These are phyloP conservation scores for Ctenochaetus hawaiiensis DNA, from an alignment of 2,797 vertebrate genomes.

Conservation along the genomic window DNA sequence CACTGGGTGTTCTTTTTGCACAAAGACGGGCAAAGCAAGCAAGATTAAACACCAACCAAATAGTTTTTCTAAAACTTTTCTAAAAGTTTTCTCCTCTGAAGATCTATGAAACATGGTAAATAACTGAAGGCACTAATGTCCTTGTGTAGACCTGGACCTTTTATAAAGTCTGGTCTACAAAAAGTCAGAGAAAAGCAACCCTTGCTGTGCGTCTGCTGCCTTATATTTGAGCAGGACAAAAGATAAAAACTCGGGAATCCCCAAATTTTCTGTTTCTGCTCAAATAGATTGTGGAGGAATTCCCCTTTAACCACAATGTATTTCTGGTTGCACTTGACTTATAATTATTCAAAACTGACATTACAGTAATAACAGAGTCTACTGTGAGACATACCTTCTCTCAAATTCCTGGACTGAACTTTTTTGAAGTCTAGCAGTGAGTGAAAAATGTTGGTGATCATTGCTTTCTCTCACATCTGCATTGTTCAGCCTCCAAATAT, in stretches of 20 bases:
- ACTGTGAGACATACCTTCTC: not conserved
- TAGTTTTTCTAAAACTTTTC: slow-evolving; percentile 10
- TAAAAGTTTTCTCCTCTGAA: not conserved
- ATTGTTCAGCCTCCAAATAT: slow-evolving; percentile 52
- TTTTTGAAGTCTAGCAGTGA: not conserved
- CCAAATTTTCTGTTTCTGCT: no score
- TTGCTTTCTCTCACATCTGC: slow-evolving; percentile 19
- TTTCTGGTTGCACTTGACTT: slow-evolving; percentile 11
- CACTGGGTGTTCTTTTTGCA: not conserved
- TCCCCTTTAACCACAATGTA: slow-evolving; percentile 6
- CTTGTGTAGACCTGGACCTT: not conserved
- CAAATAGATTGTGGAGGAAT: not conserved
- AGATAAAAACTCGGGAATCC: not conserved
- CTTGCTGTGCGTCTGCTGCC: not conserved
- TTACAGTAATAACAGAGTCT: slow-evolving; percentile 17
- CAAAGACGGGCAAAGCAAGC: not conserved
- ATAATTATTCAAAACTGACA: slow-evolving; percentile 24
- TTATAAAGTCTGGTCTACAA: not conserved
- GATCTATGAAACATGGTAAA: not conserved
- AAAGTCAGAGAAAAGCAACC: not conserved
- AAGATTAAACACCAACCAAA: not conserved
- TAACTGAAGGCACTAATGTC: not conserved
- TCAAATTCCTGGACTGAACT: not conserved
- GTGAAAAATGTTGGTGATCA: slow-evolving; percentile 7
- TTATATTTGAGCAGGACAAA: slow-evolving; percentile 11